These are phyloP conservation scores for Brachionus manjavacas DNA, from an alignment of 1,140 invertebrate genomes.

Conservation along the genomic window DNA sequence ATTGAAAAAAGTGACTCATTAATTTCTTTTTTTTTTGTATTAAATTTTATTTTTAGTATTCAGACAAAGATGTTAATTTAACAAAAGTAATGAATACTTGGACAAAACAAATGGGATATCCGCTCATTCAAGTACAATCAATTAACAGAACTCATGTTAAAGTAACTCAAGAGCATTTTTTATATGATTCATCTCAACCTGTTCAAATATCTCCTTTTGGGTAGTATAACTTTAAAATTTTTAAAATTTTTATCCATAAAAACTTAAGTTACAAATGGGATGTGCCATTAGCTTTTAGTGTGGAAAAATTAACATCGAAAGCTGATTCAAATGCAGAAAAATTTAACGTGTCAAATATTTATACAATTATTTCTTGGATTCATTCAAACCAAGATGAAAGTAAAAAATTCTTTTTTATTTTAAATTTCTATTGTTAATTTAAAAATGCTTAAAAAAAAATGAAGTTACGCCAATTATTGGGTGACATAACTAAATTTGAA, in stretches of 20 bases:
- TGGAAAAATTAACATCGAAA: constrained; percentile 57
- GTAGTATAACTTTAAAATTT: neutral
- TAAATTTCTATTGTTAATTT: neutral
- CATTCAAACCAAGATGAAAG: neutral
- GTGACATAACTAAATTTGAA: too few relatives aligned
- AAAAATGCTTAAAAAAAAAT: neutral
- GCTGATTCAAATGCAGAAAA: neutral
- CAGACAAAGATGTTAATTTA: constrained; percentile 43
- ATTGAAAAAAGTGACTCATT: constrained; percentile 53
- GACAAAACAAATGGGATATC: constrained; percentile 55
- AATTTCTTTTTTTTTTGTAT: constrained; percentile 51
- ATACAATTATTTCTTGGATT: neutral
- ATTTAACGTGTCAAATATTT: constrained; percentile 17
- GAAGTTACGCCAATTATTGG: too few relatives aligned
- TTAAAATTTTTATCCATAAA: neutral
- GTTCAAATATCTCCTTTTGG: neutral
- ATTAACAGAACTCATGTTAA: constrained; percentile 47
- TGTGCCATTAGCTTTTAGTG: constrained; percentile 72
- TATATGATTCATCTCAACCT: constrained; percentile 47
- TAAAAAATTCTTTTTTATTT: neutral
- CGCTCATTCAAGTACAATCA: constrained; percentile 49
- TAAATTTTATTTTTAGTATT: constrained; percentile 45
- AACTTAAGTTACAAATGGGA: constrained; percentile 65
- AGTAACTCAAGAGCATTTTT: constrained; percentile 58
- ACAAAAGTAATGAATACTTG: constrained; percentile 56